Conservation (phyloP, 1,140 invertebrate genomes). For the Batillaria attramentaria region DNA sequence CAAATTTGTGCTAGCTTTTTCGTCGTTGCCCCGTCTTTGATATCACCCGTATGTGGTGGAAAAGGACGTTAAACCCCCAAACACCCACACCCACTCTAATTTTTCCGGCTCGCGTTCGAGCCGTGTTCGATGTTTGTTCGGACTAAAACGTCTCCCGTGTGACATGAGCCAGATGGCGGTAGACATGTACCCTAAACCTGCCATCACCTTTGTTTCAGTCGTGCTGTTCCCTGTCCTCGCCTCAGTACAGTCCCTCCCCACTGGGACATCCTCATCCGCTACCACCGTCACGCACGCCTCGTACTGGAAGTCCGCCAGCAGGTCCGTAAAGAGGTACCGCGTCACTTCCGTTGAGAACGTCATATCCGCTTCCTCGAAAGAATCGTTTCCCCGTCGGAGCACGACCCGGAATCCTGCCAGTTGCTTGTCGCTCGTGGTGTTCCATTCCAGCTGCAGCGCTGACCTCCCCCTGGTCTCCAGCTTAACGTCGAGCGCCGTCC, state of each 20-base stretch:
- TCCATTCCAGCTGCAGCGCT: conserved; percentile 23
- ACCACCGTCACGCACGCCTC: conserved; percentile 31
- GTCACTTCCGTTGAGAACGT: conserved; percentile 12
- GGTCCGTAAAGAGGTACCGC: conserved; percentile 17
- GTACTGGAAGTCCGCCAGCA: conserved; percentile 12
- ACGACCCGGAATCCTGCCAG: conserved; percentile 26
- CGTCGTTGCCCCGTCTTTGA: too few relatives aligned
- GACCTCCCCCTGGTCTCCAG: neutral
- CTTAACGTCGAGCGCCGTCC: conserved; percentile 14
- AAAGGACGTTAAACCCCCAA: too few relatives aligned
- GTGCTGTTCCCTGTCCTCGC: conserved; percentile 8
- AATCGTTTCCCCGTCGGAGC: conserved; percentile 24
- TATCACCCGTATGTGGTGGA: too few relatives aligned
- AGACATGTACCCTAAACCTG: too few relatives aligned
- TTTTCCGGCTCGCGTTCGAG: too few relatives aligned
- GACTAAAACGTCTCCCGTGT: too few relatives aligned
- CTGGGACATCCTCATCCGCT: conserved; percentile 25
- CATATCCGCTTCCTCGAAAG: conserved; percentile 29
- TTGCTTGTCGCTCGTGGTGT: conserved; percentile 9
- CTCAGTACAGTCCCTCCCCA: conserved; percentile 31
- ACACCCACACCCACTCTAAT: too few relatives aligned
- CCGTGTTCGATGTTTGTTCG: too few relatives aligned
- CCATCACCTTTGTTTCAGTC: neutral
- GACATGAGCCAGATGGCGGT: too few relatives aligned
- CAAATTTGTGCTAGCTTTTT: too few relatives aligned